Conservation (phyloP, 92 coral and sea anemone genomes). For the Anthopleura xanthogrammica region DNA sequence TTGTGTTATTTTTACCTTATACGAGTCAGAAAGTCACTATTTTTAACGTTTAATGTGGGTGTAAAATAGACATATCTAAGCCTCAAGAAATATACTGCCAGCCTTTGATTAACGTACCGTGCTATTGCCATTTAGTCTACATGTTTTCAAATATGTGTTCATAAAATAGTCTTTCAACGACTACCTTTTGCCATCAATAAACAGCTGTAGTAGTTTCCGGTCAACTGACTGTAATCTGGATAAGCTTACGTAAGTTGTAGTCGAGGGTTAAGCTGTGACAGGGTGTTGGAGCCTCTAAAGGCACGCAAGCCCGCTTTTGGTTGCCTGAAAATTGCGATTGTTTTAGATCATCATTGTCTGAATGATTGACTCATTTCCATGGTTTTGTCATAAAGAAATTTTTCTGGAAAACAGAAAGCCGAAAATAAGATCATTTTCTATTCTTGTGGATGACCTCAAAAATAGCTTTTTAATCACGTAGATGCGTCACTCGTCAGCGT, state of each 20-base stretch:
- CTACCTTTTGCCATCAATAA: not conserved
- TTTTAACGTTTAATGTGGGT: not conserved
- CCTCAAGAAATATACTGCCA: not conserved
- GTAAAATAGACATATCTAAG: not conserved
- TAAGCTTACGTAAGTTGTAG: not conserved
- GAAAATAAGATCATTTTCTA: not conserved
- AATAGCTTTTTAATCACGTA: not conserved
- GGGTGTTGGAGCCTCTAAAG: not conserved
- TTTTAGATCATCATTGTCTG: not conserved
- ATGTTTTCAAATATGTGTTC: not conserved
- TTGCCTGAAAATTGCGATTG: not conserved
- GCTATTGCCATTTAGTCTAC: not conserved
- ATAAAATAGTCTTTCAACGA: not conserved
- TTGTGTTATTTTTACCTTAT: not conserved
- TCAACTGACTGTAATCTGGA: slow-evolving; percentile 1
- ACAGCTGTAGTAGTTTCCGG: slow-evolving; percentile 6
- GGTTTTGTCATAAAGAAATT: not conserved
- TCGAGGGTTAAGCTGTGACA: slow-evolving; percentile 1
- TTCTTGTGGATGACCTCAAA: not conserved
- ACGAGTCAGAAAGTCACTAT: not conserved
- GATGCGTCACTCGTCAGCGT: not conserved
- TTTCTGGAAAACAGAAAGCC: not conserved
- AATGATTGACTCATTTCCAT: not conserved
- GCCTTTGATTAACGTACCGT: not conserved
- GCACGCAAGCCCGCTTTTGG: not conserved